phyloP scores from a whole-genome alignment of 2,113 vertebrate genomes.

The Thamnophis sirtalis region DNA sequence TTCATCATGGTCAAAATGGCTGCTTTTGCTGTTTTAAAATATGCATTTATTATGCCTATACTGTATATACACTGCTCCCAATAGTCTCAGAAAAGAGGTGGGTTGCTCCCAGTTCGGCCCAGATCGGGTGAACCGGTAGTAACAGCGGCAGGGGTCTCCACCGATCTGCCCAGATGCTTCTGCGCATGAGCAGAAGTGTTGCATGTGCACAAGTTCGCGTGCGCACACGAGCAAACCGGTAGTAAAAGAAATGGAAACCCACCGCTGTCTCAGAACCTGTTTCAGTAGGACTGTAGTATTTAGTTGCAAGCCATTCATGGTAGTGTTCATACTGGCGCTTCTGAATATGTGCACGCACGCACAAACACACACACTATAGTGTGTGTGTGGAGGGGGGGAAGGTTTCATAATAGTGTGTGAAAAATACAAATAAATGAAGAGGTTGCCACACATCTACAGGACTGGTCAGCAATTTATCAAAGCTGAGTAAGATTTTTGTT shows the following conservation, averaged over 20 bases:
- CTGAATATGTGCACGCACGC: too few species aligned
- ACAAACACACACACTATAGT: background rate
- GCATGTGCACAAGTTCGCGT: too few species aligned
- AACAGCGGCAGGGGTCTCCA: too few species aligned
- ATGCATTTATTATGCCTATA: too few species aligned
- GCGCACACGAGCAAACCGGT: too few species aligned
- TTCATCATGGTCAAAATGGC: background rate
- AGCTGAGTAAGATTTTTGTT: background rate
- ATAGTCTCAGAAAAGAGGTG: background rate
- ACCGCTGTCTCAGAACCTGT: background rate
- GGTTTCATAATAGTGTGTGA: background rate
- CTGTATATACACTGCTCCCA: background rate
- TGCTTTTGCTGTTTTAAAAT: background rate
- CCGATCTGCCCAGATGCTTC: too few species aligned
- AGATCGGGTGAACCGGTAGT: too few species aligned
- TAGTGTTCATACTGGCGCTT: background rate
- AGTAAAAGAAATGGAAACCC: too few species aligned
- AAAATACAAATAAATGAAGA: background rate
- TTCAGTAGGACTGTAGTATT: background rate
- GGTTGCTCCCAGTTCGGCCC: too few species aligned
- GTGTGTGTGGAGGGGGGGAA: too few species aligned
- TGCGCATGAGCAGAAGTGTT: too few species aligned
- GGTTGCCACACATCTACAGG: background rate
- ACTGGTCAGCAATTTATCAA: background rate
- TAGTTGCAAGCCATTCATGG: too few species aligned